phyloP scores from a whole-genome alignment of 2,113 vertebrate species.

The Ammospiza caudacuta region DNA sequence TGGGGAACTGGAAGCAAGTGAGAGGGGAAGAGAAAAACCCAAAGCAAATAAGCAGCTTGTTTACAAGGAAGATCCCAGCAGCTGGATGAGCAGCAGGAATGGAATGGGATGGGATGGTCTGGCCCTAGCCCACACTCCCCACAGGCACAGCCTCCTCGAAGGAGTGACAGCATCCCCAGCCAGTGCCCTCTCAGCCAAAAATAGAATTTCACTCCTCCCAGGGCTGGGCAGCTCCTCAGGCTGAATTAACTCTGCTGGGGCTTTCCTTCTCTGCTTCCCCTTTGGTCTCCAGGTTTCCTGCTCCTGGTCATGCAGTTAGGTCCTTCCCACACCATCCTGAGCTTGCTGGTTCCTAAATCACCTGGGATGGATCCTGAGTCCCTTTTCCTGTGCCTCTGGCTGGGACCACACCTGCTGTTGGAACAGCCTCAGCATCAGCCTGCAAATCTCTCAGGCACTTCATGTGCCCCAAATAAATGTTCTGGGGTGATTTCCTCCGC shows the following conservation, averaged over 20 bases:
- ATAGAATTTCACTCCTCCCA: neutral
- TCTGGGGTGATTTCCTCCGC: neutral
- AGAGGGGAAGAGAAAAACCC: neutral
- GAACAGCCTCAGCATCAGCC: neutral
- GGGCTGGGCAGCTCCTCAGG: neutral
- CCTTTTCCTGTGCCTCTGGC: no score
- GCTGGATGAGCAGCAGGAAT: constrained; percentile 35
- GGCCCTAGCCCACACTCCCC: neutral
- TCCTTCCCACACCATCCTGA: neutral
- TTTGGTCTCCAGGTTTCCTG: neutral
- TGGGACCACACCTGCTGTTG: neutral
- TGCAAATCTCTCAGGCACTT: neutral
- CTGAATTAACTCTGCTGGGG: neutral
- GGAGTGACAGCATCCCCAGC: neutral
- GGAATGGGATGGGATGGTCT: neutral
- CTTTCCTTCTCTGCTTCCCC: neutral
- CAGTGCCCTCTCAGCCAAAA: neutral
- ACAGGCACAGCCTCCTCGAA: neutral
- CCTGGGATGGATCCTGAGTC: neutral
- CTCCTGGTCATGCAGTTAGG: neutral
- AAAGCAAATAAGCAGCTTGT: constrained; percentile 59
- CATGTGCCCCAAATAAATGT: neutral
- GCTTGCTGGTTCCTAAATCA: neutral
- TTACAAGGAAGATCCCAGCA: constrained; percentile 40
- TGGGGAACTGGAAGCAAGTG: neutral